Percentiles rank a stretch among this genome's conserved stretches.
These are phyloP conservation scores for Numenius phaeopus DNA, from an alignment of 2,797 vertebrate genomes.

Conservation along the genomic window DNA sequence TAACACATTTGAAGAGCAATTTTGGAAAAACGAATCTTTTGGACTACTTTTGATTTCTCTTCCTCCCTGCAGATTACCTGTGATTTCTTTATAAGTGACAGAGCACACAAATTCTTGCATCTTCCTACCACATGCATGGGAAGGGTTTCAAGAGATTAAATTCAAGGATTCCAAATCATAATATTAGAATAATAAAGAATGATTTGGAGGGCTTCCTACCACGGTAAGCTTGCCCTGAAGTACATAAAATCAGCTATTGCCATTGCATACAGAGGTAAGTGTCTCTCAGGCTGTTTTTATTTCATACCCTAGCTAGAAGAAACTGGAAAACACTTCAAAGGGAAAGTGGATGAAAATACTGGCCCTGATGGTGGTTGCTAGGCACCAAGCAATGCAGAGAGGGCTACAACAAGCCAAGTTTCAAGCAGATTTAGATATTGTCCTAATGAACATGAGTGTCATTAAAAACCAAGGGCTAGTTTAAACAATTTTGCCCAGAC, in stretches of 20 bases:
- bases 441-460: constrained; percentile 37
- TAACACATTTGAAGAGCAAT: not conserved
- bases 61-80: not conserved
- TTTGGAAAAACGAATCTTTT: not conserved
- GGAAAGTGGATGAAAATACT: constrained; percentile 33
- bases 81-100: not conserved
- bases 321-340: constrained; percentile 59
- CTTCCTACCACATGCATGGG: not conserved
- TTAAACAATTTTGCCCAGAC: not conserved
- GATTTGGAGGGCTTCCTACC: constrained; percentile 30
- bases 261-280: constrained; percentile 9
- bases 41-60: not conserved
- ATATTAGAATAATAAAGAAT: constrained; percentile 31
- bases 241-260: constrained; percentile 31
- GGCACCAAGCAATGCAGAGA: constrained; percentile 64
- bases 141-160: not conserved
- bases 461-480: constrained; percentile 13
- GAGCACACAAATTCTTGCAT: not conserved
- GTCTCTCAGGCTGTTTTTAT: constrained; percentile 47
- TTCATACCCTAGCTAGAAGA: constrained; percentile 42
- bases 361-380: constrained; percentile 72
- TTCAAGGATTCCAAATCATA: constrained; percentile 35
- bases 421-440: constrained; percentile 58
- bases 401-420: constrained; percentile 36
- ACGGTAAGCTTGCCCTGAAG: constrained; percentile 22